A percentile compares a stretch with the other conserved stretches of the same genome.
These are phyloP conservation scores for Lochmaea crataegi DNA, from an alignment of 2,888 invertebrate species.

Conservation along the genomic window DNA sequence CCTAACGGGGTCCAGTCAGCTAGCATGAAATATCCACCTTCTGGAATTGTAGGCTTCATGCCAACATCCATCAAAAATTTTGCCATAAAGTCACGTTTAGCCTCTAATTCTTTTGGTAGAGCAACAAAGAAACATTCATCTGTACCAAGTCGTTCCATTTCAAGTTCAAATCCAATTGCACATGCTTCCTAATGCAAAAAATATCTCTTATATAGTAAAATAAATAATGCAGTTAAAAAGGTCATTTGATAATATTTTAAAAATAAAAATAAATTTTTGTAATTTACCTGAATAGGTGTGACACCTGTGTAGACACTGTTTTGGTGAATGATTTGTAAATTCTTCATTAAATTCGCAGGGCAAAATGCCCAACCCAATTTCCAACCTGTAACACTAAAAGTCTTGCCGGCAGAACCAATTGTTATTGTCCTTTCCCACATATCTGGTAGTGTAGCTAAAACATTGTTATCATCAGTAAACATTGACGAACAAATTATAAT, in stretches of 20 bases:
- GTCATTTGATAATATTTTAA: background rate
- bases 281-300: constrained; percentile 82
- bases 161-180: constrained; percentile 88
- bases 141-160: constrained; percentile 75
- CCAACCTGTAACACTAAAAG: constrained; percentile 98
- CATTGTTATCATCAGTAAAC: background rate
- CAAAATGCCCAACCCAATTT: constrained; percentile 97
- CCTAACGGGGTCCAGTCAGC: constrained; percentile 89
- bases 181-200: constrained; percentile 80
- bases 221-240: constrained; percentile 2
- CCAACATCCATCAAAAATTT: constrained; percentile 81
- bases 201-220: too few relatives aligned
- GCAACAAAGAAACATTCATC: constrained; percentile 87
- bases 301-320: constrained; percentile 92
- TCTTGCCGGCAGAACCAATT: constrained; percentile 97
- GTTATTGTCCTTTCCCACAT: constrained; percentile 99
- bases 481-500: background rate
- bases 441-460: constrained; percentile 85
- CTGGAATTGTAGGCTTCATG: constrained; percentile 91
- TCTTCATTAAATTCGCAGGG: constrained; percentile 81
- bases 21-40: constrained; percentile 97
- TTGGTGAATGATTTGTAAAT: constrained; percentile 91
- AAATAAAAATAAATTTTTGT: constrained; percentile 1
- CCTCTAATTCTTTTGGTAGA: constrained; percentile 77
- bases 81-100: constrained; percentile 84